Evolutionary conservation across 2,888 invertebrate species (phyloP), one percentile per base, ranked within the genome.

Genomic region (Drosophila anomalata): DNA sequence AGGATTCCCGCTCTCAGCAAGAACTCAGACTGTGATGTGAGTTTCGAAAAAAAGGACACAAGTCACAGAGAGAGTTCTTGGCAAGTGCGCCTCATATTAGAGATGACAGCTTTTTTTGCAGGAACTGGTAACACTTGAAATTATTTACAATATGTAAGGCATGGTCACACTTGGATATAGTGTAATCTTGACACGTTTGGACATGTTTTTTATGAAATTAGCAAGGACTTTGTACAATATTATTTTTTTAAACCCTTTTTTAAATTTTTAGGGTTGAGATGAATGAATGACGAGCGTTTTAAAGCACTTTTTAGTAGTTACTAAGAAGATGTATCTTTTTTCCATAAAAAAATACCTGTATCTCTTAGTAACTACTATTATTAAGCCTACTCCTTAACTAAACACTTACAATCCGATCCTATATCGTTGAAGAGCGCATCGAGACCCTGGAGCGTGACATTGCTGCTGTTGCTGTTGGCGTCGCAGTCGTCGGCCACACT

Each of bases 21-120:
- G 96, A 96, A 96, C 96, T 96, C 96, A 96, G 96, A 96, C 97
- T 97, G 97, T 97, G 97, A 97, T 97, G 96, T 96, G 96, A 79
- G 7, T 74, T 78, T 81, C 76, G 78, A 71, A 77, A 79, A 72
- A 77, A 79, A 88, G 92, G 91, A 95, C 95, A 96, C 96, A 93
- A 76, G 94, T 95, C 96, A 96, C 96, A 95, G 95, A 92, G 93
- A 92, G 94, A 96, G 95, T 93, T 93, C 96, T 94, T 95, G 94
- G 92, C 89, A 84, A 91, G 91, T 76, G 81, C 78, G 79, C 77
- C 78, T 87, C 89, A 50, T 58, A 17, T 17, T 17, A 5, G 9
- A 2, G 14, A 36, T 36, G n/a, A 17, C n/a, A 6, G 12, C 11
- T 31, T 11, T 2, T 41, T 17, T 17, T 17, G 17, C 9, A 20